Percentiles rank a stretch among this genome's conserved stretches.
Evolutionary conservation across 1,140 invertebrate genomes (phyloP).

Genomic region (Neodiprion virginianus): DNA sequence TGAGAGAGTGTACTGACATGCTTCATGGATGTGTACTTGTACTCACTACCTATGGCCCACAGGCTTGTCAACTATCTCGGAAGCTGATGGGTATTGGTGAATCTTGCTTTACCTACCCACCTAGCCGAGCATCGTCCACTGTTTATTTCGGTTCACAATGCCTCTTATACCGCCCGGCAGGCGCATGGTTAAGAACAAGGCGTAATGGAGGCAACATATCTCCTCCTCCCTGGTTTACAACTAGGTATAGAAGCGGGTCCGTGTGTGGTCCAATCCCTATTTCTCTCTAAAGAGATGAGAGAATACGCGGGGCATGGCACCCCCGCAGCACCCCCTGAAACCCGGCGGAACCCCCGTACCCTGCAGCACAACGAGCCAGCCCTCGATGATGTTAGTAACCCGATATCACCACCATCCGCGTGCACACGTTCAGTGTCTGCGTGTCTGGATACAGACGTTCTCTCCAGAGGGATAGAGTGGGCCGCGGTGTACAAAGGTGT

Average conservation of each 20-base stretch:
- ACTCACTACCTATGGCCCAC: no score
- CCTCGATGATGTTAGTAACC: slow-evolving; percentile 46
- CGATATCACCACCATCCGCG: slow-evolving; percentile 40
- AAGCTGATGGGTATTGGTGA: no score
- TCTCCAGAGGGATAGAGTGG: slow-evolving; percentile 30
- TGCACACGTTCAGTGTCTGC: slow-evolving; percentile 39
- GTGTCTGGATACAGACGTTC: slow-evolving; percentile 42
- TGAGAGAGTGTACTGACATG: no score
- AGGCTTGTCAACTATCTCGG: no score
- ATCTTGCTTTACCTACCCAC: no score
- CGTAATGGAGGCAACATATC: not conserved
- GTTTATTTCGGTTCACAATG: no score
- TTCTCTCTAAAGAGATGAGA: not conserved
- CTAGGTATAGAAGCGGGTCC: not conserved
- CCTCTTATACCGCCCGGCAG: no score
- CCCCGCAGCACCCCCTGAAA: no score
- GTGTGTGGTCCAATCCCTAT: slow-evolving; percentile 19
- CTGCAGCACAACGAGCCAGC: slow-evolving; percentile 10
- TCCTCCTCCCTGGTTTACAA: not conserved
- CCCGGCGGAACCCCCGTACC: no score
- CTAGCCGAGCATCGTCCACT: no score
- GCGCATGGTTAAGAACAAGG: not conserved
- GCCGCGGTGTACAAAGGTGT: slow-evolving; percentile 35
- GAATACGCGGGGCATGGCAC: no score
- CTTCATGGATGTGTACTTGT: no score